These are phyloP conservation scores for Catharus ustulatus DNA, from an alignment of 2,797 vertebrate species.

Conservation along the genomic window DNA sequence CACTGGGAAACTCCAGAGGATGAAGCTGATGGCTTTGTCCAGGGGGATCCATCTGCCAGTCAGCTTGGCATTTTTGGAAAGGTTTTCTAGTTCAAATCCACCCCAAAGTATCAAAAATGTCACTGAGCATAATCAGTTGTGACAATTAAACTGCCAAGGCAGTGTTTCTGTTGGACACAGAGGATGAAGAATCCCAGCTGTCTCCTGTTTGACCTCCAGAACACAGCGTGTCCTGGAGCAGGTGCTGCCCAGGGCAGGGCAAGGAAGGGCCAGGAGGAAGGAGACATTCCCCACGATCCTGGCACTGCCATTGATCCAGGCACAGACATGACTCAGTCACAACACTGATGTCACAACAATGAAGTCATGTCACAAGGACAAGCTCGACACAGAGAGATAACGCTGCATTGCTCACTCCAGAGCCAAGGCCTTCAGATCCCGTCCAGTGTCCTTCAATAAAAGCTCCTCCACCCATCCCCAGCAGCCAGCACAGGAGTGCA, in stretches of 20 bases:
- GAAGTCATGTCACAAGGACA: not conserved
- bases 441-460: not conserved
- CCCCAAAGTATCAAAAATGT: not conserved
- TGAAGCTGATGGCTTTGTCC: not conserved
- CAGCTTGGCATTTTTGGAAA: not conserved
- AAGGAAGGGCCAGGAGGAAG: not conserved
- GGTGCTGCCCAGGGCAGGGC: not conserved
- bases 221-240: rapidly evolving
- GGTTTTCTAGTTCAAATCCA: not conserved
- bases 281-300: not conserved
- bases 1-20: rapidly evolving
- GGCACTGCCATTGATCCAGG: not conserved
- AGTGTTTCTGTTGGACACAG: not conserved
- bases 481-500: not conserved
- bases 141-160: not conserved
- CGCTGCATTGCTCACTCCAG: not conserved
- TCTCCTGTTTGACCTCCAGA: not conserved
- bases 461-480: not conserved
- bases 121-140: not conserved
- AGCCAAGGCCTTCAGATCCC: not conserved
- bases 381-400: not conserved
- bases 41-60: not conserved
- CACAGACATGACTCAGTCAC: not conserved
- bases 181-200: not conserved
- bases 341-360: not conserved